These are phyloP conservation scores for Chrysodeixis includens DNA, from an alignment of 2,888 invertebrate species.

Conservation along the genomic window DNA sequence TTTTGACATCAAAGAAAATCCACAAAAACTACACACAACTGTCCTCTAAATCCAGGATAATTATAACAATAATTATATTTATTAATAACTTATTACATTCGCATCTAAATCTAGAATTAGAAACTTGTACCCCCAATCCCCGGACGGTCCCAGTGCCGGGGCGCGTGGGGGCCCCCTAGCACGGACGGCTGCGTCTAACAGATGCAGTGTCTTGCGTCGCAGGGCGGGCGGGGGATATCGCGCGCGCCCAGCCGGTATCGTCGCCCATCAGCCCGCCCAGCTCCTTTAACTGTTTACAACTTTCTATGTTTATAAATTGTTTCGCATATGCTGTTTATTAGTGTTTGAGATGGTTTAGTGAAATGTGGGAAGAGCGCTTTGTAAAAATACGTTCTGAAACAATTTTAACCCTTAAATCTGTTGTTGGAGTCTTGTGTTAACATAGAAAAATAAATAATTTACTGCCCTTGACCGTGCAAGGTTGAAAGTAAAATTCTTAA, in stretches of 20 bases:
- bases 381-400: no score
- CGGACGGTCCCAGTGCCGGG: conserved; percentile 4
- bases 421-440: no score
- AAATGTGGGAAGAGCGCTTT: not conserved
- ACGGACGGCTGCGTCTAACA: conserved; percentile 55
- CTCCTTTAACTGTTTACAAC: conserved; percentile 64
- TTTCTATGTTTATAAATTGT: conserved; percentile 7
- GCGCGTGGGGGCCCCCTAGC: conserved; percentile 12
- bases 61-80: no score
- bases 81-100: not conserved
- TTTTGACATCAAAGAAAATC: no score
- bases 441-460: no score
- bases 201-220: conserved; percentile 62
- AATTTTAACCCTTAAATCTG: no score
- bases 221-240: conserved; percentile 68
- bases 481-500: no score
- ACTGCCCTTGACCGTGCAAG: no score
- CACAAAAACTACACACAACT: no score
- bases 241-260: conserved; percentile 76
- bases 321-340: not conserved
- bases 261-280: conserved; percentile 69
- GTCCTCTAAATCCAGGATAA: no score
- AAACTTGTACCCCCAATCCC: not conserved
- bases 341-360: not conserved
- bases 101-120: not conserved